A percentile compares a stretch with the other conserved stretches of the same genome.
Conservation (phyloP, 2,888 invertebrate species). For the Antitype chi region DNA sequence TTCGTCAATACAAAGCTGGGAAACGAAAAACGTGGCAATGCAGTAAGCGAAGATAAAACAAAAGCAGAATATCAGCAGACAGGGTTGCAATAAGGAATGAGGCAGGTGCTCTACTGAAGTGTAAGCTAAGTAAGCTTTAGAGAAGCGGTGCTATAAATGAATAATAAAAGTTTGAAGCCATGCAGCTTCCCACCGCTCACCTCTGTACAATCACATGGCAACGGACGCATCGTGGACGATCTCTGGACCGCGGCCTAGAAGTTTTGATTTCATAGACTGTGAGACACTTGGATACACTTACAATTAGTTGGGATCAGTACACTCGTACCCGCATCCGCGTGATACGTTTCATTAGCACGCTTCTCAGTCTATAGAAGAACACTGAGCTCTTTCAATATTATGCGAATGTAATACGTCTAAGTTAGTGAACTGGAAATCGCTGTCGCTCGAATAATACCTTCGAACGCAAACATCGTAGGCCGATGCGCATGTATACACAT, state of each 20-base stretch:
- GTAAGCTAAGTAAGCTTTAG: slow-evolving; percentile 4
- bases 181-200: slow-evolving; percentile 59
- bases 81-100: slow-evolving; percentile 15
- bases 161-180: slow-evolving; percentile 45
- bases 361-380: slow-evolving; percentile 4
- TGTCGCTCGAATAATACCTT: slow-evolving; percentile 15
- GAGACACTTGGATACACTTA: slow-evolving; percentile 23
- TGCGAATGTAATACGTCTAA: slow-evolving; percentile 11
- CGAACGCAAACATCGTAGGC: slow-evolving; percentile 2
- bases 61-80: slow-evolving; percentile 13
- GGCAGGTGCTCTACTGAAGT: not conserved
- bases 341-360: not conserved
- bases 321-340: not conserved
- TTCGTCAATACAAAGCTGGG: slow-evolving; percentile 5
- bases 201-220: slow-evolving; percentile 66
- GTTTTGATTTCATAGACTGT: slow-evolving; percentile 50
- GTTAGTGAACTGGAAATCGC: slow-evolving; percentile 3
- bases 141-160: slow-evolving; percentile 44
- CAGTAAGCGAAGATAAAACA: slow-evolving; percentile 11
- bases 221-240: slow-evolving; percentile 47
- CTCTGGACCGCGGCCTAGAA: slow-evolving; percentile 65
- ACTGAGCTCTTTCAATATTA: slow-evolving; percentile 14
- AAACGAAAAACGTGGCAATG: slow-evolving; percentile 18
- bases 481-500: slow-evolving; percentile 21
- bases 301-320: slow-evolving; percentile 15